phyloP scores from a whole-genome alignment of 2,113 vertebrate genomes.

The Halcyon senegalensis region DNA sequence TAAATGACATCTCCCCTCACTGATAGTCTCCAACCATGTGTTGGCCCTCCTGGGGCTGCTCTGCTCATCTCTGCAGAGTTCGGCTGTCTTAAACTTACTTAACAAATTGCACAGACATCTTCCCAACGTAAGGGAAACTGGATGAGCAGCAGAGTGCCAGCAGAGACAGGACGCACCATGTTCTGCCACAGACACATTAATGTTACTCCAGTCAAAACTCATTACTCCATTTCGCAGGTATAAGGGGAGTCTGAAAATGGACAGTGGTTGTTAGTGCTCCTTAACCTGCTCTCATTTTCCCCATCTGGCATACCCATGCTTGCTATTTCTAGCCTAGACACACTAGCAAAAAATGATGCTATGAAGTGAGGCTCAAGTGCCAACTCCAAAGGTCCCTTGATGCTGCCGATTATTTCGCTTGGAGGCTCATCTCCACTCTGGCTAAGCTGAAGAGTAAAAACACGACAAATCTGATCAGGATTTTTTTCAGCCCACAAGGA shows the following conservation, averaged over 20 bases:
- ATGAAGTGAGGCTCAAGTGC: not conserved
- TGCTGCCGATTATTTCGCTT: not conserved
- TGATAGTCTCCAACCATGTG: accelerated
- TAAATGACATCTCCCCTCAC: accelerated
- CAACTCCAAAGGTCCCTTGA: not conserved
- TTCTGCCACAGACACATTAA: not conserved
- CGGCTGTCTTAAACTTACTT: not conserved
- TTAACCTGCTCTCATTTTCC: not conserved
- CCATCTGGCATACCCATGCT: not conserved
- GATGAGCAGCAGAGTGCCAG: not conserved
- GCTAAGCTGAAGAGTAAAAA: not conserved
- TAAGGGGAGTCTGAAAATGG: not conserved
- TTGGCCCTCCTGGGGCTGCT: not conserved
- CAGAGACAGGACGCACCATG: accelerated
- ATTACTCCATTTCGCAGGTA: not conserved
- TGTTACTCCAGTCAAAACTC: not conserved
- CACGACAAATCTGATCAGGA: not conserved
- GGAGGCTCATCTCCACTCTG: not conserved
- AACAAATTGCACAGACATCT: not conserved
- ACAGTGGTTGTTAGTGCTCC: not conserved
- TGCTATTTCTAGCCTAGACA: not conserved
- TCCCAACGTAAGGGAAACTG: accelerated
- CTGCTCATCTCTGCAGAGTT: not conserved
- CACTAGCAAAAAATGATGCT: not conserved
- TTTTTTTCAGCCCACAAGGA: not conserved